Evolutionary conservation across 2,113 vertebrate species (phyloP).

Genomic region (Charadrius vociferus): DNA sequence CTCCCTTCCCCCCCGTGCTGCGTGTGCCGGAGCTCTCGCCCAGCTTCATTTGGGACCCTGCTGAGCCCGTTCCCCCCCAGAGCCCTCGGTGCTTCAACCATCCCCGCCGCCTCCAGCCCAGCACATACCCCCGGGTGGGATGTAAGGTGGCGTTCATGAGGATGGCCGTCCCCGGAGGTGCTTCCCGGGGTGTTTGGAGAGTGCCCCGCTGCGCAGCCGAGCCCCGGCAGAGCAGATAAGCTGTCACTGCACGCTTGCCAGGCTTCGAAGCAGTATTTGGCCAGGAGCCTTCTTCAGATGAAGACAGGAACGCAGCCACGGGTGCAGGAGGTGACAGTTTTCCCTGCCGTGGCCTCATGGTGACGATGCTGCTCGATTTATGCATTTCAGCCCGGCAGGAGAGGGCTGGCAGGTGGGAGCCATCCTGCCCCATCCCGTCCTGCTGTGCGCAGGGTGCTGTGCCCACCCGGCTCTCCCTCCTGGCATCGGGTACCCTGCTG

Average conservation of each 20-base stretch:
- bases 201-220: fast-evolving
- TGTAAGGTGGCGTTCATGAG: neutral
- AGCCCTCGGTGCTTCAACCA: neutral
- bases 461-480: fast-evolving
- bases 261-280: neutral
- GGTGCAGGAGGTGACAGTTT: neutral
- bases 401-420: neutral
- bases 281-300: neutral
- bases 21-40: neutral
- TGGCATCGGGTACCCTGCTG: fast-evolving
- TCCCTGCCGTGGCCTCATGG: fast-evolving
- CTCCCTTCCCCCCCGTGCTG: fast-evolving
- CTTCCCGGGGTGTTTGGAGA: neutral
- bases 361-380: neutral
- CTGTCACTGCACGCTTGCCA: neutral
- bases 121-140: fast-evolving
- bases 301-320: fast-evolving
- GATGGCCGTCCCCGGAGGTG: fast-evolving
- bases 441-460: neutral
- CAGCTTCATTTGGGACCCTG: fast-evolving
- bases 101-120: neutral
- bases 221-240: neutral
- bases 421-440: fast-evolving
- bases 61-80: fast-evolving
- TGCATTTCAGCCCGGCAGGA: fast-evolving